Evolutionary conservation across 2,888 invertebrate species (phyloP).

Genomic region (Aethes cnicana): DNA sequence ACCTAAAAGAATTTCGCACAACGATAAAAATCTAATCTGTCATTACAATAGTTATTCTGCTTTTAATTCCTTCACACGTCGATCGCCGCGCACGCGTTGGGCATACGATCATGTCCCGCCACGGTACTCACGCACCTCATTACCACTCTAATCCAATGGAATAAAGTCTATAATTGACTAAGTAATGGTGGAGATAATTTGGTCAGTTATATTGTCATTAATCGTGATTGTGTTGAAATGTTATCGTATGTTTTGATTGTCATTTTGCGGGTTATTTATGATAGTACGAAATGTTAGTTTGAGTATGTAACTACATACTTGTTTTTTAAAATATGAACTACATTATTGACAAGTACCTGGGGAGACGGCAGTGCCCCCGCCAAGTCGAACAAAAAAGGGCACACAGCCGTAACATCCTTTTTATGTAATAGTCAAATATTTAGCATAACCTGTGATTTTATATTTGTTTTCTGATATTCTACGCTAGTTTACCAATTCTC

Average conservation of each 20-base stretch:
- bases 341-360: no score
- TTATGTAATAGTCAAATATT: no score
- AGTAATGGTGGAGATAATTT: not conserved
- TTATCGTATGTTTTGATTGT: slow-evolving; percentile 7
- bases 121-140: slow-evolving; percentile 25
- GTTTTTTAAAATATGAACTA: no score
- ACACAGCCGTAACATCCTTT: no score
- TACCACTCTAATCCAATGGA: slow-evolving; percentile 14
- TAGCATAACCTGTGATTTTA: no score
- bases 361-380: no score
- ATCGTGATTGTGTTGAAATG: slow-evolving; percentile 6
- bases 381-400: no score
- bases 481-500: no score
- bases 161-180: not conserved
- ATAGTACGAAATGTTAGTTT: not conserved
- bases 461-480: no score
- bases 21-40: no score
- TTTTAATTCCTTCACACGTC: slow-evolving; percentile 41
- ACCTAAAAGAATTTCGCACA: no score
- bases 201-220: slow-evolving; percentile 1
- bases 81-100: slow-evolving; percentile 46
- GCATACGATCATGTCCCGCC: slow-evolving; percentile 34
- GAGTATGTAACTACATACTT: not conserved
- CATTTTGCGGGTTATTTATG: slow-evolving; percentile 7
- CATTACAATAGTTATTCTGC: no score